Percentiles rank a stretch among this genome's conserved stretches.
These are phyloP conservation scores for Microtus ochrogaster DNA, from an alignment of 2,113 vertebrate genomes.

Conservation along the genomic window DNA sequence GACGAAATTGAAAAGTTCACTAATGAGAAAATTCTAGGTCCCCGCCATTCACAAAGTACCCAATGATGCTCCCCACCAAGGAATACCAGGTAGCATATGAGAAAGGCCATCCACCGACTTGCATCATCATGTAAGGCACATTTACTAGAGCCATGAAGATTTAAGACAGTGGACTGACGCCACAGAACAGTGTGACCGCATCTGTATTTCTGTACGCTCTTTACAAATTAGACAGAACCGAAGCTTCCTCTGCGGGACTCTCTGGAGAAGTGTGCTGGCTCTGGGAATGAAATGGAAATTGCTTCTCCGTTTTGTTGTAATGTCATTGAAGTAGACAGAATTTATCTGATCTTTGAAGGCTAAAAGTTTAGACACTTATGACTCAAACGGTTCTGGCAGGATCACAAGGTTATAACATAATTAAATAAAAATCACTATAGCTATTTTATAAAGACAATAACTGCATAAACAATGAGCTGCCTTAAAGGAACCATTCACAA, in stretches of 20 bases:
- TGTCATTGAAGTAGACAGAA: not conserved
- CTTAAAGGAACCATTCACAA: not conserved
- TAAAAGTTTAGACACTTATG: not conserved
- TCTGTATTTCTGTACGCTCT: not conserved
- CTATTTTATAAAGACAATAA: conserved; percentile 7
- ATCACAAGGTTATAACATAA: not conserved
- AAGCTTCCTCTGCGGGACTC: not conserved
- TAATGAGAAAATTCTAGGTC: conserved; percentile 1
- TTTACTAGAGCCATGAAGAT: not conserved
- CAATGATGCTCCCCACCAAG: not conserved
- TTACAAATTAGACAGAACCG: not conserved
- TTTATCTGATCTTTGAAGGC: conserved; percentile 15
- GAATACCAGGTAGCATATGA: not conserved
- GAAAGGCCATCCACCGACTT: not conserved
- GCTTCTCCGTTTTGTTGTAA: conserved; percentile 5
- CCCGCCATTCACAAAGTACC: not conserved
- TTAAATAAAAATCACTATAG: not conserved
- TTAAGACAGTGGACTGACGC: not conserved
- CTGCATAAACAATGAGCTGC: not conserved
- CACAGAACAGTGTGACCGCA: not conserved
- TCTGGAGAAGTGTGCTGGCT: not conserved
- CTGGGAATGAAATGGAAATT: not conserved
- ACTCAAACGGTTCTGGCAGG: not conserved
- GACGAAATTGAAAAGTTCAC: conserved; percentile 1
- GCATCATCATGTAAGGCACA: not conserved